Conservation (phyloP, 2,888 invertebrate genomes). For the Hyppa rectilinea region DNA sequence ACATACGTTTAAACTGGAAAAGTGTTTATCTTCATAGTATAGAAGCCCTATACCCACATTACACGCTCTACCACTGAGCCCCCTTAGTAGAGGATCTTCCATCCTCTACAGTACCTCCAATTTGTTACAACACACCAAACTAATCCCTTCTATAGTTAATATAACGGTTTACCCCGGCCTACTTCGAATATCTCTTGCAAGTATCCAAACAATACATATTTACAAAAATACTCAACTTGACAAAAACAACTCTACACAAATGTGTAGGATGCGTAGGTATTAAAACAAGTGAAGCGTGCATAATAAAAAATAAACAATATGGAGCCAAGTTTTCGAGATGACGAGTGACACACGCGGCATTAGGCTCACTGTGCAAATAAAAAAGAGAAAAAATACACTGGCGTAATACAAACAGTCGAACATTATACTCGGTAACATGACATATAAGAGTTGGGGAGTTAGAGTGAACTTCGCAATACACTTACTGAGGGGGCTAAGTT, state of each 20-base stretch:
- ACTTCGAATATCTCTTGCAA: conserved; percentile 36
- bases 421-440: conserved; percentile 65
- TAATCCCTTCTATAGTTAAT: conserved; percentile 52
- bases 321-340: conserved; percentile 63
- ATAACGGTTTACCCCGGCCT: conserved; percentile 44
- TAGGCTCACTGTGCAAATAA: conserved; percentile 66
- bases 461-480: conserved; percentile 80
- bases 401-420: conserved; percentile 66
- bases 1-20: too few species aligned
- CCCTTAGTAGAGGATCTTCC: too few species aligned
- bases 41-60: too few species aligned
- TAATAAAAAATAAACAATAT: conserved; percentile 72
- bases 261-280: too few species aligned
- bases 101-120: too few species aligned
- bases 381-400: conserved; percentile 68
- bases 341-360: conserved; percentile 66
- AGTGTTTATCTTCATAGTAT: too few species aligned
- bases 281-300: conserved; percentile 42
- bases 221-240: conserved; percentile 44
- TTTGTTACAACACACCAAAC: conserved; percentile 51
- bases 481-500: conserved; percentile 77
- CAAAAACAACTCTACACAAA: conserved; percentile 42
- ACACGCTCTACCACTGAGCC: too few species aligned
- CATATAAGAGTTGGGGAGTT: conserved; percentile 71
- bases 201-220: conserved; percentile 52